Evolutionary conservation across 2,113 vertebrate genomes (phyloP), one percentile per base, ranked within the genome.

Genomic region (Xenopus laevis): DNA sequence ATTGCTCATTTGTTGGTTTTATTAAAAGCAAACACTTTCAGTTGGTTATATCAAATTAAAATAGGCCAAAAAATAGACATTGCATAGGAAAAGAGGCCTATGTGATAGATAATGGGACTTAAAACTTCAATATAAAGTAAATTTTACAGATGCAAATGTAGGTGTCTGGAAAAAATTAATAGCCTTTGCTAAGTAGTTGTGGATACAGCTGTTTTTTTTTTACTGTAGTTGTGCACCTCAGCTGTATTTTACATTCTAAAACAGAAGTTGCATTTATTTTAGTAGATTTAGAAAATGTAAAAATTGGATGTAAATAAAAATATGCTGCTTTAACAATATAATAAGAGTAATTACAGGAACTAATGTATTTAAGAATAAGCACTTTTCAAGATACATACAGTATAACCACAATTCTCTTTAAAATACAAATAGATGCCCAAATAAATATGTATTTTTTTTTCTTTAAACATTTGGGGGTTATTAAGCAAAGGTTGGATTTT

Each of bases 201-300:
- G 8, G 13, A 10, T 60, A 64, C 65, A 68, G 72, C 65, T 68
- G 72, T 46, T 68, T 23, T 68, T 68, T 23, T 68, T 53, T 58
- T 16, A 3, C 66, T 61, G 33, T 74, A 67, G 67, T 75, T 75
- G 72, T 68, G 58, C 55, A 53, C 72, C 45, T 75, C 72, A 75
- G 72, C 72, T 75, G 57, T 68, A 68, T 50, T 75, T 64, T 53
- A 75, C 68, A 75, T 62, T 52, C 44, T 10, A 61, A 68, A 61
- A 20, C 58, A 61, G 44, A 75, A 68, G 52, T 68, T 62, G 46
- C 20, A 62, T 68, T 74, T 59, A 62, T 62, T 68, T 52, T 68
- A 21, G 55, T 13, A 62, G 55, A 59, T 40, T 68, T 62, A 44
- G 68, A 61, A 27, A 61, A 65, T 67, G 72, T 74, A 52, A 75